These are phyloP conservation scores for Sanderia malayensis DNA, from an alignment of 30 jellyfish, hydroid and myxozoan species.

Conservation along the genomic window DNA sequence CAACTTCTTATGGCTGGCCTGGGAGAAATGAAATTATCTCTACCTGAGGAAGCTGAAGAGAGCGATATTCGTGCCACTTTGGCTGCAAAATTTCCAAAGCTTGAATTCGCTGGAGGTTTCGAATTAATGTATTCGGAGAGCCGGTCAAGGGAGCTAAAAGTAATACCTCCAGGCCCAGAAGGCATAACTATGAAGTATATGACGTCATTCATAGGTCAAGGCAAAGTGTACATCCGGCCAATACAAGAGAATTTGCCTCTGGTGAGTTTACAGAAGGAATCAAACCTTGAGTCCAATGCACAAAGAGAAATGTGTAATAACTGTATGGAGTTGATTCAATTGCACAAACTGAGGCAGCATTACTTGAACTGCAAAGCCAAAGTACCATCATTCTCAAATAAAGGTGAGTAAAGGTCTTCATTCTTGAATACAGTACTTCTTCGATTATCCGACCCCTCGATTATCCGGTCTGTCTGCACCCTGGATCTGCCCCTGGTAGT, in stretches of 20 bases:
- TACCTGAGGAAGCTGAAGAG: neutral
- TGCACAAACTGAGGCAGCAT: slow-evolving; percentile 5
- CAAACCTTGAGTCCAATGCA: neutral
- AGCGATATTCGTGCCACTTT: neutral
- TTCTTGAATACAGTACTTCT: neutral
- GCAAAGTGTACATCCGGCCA: slow-evolving; percentile 10
- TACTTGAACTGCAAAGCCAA: neutral
- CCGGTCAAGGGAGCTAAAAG: slow-evolving; percentile 1
- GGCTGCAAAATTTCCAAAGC: slow-evolving; percentile 11
- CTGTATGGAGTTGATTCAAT: slow-evolving; percentile 8
- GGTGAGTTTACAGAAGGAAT: neutral
- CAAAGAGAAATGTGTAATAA: slow-evolving; percentile 18
- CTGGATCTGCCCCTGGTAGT: slow-evolving; percentile 9
- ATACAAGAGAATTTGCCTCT: slow-evolving; percentile 18
- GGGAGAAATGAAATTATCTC: neutral
- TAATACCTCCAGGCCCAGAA: slow-evolving; percentile 8
- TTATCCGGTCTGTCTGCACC: too few relatives aligned
- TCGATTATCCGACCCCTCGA: too few relatives aligned
- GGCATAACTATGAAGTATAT: slow-evolving; percentile 10
- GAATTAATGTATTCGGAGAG: slow-evolving; percentile 19
- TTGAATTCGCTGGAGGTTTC: neutral
- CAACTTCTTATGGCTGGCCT: neutral
- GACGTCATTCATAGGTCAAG: slow-evolving; percentile 7
- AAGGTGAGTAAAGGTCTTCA: neutral
- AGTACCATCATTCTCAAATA: neutral